Conservation (phyloP, 2,888 invertebrate species). For the Crossocerus cetratus region DNA sequence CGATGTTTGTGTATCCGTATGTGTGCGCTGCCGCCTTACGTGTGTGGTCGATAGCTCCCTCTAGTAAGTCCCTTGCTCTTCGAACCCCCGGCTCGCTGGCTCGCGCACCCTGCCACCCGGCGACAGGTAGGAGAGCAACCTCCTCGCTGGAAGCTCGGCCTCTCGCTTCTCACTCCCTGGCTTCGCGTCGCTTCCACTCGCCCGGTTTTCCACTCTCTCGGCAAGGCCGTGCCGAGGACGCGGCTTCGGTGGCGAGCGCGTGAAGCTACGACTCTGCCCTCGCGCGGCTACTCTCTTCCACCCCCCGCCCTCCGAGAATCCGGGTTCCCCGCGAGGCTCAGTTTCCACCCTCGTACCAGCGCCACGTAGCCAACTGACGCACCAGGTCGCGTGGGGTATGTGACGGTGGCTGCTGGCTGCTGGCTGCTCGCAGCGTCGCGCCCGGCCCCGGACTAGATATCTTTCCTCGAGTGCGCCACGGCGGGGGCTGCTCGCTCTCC, state of each 20-base stretch:
- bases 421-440: conserved; percentile 5
- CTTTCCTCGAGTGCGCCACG: background rate
- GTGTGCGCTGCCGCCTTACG: conserved; percentile 61
- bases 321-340: conserved; percentile 1
- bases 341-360: conserved; percentile 1
- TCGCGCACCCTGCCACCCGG: conserved; percentile 1
- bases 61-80: conserved; percentile 39
- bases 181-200: no score
- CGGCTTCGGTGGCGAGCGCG: conserved; percentile 21
- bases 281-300: conserved; percentile 37
- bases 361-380: conserved; percentile 2
- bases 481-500: background rate
- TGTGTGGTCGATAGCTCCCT: conserved; percentile 68
- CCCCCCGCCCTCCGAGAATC: conserved; percentile 1
- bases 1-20: conserved; percentile 63
- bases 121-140: background rate
- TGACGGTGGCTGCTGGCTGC: background rate
- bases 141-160: conserved; percentile 10
- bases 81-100: conserved; percentile 5
- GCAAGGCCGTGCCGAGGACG: background rate
- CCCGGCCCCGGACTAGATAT: background rate
- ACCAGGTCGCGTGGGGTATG: background rate
- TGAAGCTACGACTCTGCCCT: conserved; percentile 50
- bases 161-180: background rate
- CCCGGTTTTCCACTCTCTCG: conserved; percentile 8